Evolutionary conservation across 2,888 invertebrate genomes (phyloP), one percentile per base, ranked within the genome.

Genomic region (Heliconius hortense): DNA sequence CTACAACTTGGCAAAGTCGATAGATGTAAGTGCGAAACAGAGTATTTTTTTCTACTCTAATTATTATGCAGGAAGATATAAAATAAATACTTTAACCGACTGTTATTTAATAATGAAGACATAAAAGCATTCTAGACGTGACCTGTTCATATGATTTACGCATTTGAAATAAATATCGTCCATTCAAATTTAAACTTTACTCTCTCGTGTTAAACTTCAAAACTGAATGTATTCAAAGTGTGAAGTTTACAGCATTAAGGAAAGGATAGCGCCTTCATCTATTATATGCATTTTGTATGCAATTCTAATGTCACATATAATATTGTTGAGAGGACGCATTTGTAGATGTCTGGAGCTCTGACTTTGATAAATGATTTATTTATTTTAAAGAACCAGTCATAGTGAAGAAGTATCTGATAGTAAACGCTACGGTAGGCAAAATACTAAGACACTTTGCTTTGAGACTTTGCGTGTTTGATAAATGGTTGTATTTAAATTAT

Each of bases 161-260:
- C 72, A 69, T 53, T 26, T 48, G n/a, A 28, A 53, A 31, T 64
- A 53, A 28, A 28, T 21, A 4, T 10, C 53, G 56, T 11, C 24
- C 2, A 21, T 21, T 21, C 24, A 10, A 73, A 67, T 59, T 26
- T 26, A 31, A 10, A 39, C 70, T 35, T 39, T 77, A 70, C 2
- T 1, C 0, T 15, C 1, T 53, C 1, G 0, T 0, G 0, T 10
- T 72, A 74, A 26, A 59, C 43, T 59, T 77, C 10, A 69, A 70
- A 69, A 63, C 66, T 0, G 28, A 62, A 28, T 48, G 11, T 13
- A 11, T 62, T 13, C 1, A 28, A 60, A 79, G 81, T 80, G 84
- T 84, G 86, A 87, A 82, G 84, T 87, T 83, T 84, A 87, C 85
- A 86, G 85, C 85, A 86, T 88, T 86, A 87, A 76, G 66, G 67